A percentile compares a stretch with the other conserved stretches of the same genome.
Conservation (phyloP, 2,797 vertebrate genomes). For the Anabas testudineus region DNA sequence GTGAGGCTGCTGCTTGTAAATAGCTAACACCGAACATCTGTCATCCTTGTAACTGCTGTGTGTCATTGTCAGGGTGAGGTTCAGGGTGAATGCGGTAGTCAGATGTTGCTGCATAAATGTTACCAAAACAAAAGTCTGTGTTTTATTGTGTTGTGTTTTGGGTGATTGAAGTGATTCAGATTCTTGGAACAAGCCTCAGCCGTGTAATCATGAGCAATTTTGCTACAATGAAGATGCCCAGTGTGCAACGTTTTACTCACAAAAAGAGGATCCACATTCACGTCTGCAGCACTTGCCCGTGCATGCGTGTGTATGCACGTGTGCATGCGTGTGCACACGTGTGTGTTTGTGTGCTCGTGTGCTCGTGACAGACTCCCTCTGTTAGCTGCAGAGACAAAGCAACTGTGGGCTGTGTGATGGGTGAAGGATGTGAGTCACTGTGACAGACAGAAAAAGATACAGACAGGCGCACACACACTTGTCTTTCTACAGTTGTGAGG, state of each 20-base stretch:
- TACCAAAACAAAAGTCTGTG: conserved; percentile 18
- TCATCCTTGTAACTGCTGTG: conserved; percentile 14
- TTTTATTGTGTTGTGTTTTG: conserved; percentile 19
- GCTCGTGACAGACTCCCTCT: conserved; percentile 44
- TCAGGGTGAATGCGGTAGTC: conserved; percentile 8
- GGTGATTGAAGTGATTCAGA: conserved; percentile 19
- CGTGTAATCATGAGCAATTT: conserved; percentile 17
- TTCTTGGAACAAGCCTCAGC: not conserved
- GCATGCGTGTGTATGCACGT: conserved; percentile 4
- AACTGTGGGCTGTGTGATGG: conserved; percentile 35
- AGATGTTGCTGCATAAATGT: conserved; percentile 13
- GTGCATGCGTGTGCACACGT: not conserved
- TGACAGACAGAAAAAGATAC: conserved; percentile 45
- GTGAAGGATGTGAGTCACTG: conserved; percentile 48
- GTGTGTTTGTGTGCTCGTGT: no score
- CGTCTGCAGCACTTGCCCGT: not conserved
- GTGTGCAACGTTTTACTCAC: not conserved
- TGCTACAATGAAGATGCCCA: not conserved
- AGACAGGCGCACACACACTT: not conserved
- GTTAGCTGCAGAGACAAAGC: conserved; percentile 49
- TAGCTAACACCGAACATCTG: conserved; percentile 63
- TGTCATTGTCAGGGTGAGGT: conserved; percentile 19
- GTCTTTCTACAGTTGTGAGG: not conserved
- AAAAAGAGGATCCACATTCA: not conserved
- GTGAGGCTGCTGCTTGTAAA: conserved; percentile 51